phyloP scores from a whole-genome alignment of 2,888 invertebrate genomes.

The Apodemia mormo region DNA sequence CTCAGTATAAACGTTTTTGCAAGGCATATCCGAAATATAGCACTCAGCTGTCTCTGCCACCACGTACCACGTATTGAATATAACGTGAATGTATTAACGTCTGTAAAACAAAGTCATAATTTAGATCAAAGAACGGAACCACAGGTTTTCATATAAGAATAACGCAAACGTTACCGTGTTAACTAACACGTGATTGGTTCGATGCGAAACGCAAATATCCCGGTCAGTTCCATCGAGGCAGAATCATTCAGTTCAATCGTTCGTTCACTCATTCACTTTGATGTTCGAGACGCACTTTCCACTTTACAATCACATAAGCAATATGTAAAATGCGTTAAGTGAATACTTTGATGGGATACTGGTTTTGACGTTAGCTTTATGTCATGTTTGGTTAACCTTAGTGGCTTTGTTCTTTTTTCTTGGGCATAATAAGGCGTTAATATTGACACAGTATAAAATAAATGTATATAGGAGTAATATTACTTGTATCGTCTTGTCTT shows the following conservation, averaged over 20 bases:
- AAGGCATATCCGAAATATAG: no score
- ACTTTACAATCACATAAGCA: constrained; percentile 38
- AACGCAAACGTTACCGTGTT: constrained; percentile 23
- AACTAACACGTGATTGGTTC: constrained; percentile 29
- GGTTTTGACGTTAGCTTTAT: constrained; percentile 16
- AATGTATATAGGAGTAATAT: not conserved
- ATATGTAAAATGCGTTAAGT: constrained; percentile 38
- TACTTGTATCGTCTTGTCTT: no score
- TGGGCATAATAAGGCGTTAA: not conserved
- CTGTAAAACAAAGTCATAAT: not conserved
- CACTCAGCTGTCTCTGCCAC: no score
- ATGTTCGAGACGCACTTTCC: constrained; percentile 71
- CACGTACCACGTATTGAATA: no score
- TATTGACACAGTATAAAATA: not conserved
- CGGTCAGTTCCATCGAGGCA: constrained; percentile 64
- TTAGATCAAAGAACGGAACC: constrained; percentile 19
- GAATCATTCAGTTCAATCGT: constrained; percentile 57
- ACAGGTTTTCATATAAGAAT: constrained; percentile 16
- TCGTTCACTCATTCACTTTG: constrained; percentile 73
- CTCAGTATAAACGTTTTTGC: not conserved
- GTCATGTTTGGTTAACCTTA: constrained; percentile 3
- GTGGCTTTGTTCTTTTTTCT: constrained; percentile 7
- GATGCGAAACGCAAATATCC: constrained; percentile 40
- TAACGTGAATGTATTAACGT: no score
- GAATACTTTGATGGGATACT: constrained; percentile 26